Percentiles rank a stretch among this genome's conserved stretches.
These are phyloP conservation scores for Amphipyra berbera DNA, from an alignment of 2,888 invertebrate genomes.

Conservation along the genomic window DNA sequence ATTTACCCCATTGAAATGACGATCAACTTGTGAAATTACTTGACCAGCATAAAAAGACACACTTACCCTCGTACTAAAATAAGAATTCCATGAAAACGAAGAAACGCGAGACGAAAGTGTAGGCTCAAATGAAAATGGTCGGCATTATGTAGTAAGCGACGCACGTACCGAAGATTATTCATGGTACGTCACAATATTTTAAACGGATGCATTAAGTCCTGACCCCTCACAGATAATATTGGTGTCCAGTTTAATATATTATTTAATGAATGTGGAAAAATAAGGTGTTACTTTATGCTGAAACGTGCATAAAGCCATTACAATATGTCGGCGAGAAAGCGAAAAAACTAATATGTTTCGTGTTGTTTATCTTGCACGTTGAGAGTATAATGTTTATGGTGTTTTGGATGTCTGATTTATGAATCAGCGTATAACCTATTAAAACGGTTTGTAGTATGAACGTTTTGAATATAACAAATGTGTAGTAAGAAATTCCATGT, in stretches of 20 bases:
- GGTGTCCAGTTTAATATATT: constrained; percentile 80
- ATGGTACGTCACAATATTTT: constrained; percentile 85
- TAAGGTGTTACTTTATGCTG: constrained; percentile 60
- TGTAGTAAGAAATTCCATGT: background rate
- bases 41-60: constrained; percentile 69
- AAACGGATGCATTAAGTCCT: constrained; percentile 80
- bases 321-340: constrained; percentile 52
- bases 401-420: constrained; percentile 45
- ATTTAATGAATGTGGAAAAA: constrained; percentile 77
- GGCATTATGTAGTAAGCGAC: constrained; percentile 49
- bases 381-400: constrained; percentile 50
- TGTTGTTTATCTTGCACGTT: constrained; percentile 54
- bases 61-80: constrained; percentile 49
- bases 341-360: constrained; percentile 58
- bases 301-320: constrained; percentile 52
- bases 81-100: constrained; percentile 23
- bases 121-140: constrained; percentile 54
- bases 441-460: constrained; percentile 28
- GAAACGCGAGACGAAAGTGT: constrained; percentile 30
- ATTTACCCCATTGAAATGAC: constrained; percentile 84
- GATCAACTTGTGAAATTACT: constrained; percentile 80
- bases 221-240: constrained; percentile 79
- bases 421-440: constrained; percentile 35
- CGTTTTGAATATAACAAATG: constrained; percentile 2
- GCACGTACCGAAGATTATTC: constrained; percentile 81